These are phyloP conservation scores for Myxocyprinus asiaticus DNA, from an alignment of 2,113 vertebrate genomes.

Conservation along the genomic window DNA sequence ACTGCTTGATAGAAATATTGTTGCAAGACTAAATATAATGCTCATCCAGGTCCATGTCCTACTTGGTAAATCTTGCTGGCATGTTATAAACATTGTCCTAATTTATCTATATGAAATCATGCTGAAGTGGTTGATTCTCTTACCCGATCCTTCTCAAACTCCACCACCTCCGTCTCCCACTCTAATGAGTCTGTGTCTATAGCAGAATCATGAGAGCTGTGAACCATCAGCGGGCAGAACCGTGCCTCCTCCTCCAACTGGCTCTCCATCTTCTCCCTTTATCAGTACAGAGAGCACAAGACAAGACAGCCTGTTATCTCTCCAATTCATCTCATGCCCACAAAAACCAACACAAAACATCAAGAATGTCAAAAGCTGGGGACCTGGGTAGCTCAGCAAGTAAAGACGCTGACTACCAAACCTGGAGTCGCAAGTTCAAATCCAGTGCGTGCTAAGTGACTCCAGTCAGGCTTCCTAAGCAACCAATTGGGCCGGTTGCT, in stretches of 20 bases:
- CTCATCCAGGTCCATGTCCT: no score
- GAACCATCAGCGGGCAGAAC: conserved; percentile 93
- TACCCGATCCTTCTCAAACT: conserved; percentile 95
- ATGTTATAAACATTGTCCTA: no score
- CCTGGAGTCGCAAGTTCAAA: no score
- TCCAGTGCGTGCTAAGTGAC: no score
- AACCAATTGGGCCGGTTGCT: no score
- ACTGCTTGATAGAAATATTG: no score
- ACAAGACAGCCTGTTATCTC: conserved; percentile 12
- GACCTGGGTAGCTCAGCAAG: no score
- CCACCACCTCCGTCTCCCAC: conserved; percentile 97
- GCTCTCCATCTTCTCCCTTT: conserved; percentile 94
- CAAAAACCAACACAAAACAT: conserved; percentile 12
- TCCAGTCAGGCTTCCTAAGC: no score
- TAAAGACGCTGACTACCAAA: no score
- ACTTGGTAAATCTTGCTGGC: no score
- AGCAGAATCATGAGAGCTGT: conserved; percentile 95
- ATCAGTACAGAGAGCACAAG: conserved; percentile 39
- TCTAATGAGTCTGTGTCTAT: conserved; percentile 97
- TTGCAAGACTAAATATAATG: no score
- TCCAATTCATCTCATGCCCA: neutral
- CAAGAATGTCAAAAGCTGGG: conserved; percentile 16
- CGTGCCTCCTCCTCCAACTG: conserved; percentile 93
- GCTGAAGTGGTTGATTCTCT: conserved; percentile 35
- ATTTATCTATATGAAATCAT: no score